Conservation (phyloP, 2,797 vertebrate genomes). For the Melanotaenia nigrans region DNA sequence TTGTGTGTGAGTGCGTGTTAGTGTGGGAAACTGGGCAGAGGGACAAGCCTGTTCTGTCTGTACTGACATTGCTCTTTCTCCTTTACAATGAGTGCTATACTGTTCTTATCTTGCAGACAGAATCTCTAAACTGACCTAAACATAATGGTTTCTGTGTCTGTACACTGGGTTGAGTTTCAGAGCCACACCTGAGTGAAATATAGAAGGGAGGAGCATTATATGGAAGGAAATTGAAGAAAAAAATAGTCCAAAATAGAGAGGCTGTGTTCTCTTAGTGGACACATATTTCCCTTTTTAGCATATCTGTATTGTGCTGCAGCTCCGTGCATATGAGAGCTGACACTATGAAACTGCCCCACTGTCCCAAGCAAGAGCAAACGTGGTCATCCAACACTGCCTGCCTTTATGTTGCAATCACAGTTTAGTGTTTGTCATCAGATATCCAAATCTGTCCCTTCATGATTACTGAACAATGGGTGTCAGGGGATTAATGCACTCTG, state of each 20-base stretch:
- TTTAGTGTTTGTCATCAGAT: slow-evolving; percentile 36
- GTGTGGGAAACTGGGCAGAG: slow-evolving; percentile 12
- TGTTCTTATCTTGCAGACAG: slow-evolving; percentile 20
- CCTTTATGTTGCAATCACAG: slow-evolving; percentile 27
- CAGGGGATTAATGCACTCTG: slow-evolving; percentile 25
- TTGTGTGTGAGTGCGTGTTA: slow-evolving; percentile 28
- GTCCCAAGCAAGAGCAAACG: slow-evolving; percentile 27
- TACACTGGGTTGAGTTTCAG: slow-evolving; percentile 48
- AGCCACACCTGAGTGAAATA: slow-evolving; percentile 53
- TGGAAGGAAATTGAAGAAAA: neutral
- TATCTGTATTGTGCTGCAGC: slow-evolving; percentile 2
- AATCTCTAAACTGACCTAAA: slow-evolving; percentile 20
- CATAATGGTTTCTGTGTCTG: slow-evolving; percentile 64
- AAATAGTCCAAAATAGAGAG: neutral
- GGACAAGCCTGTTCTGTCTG: neutral
- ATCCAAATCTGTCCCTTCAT: slow-evolving; percentile 17
- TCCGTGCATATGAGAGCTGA: slow-evolving; percentile 28
- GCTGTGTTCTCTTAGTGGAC: neutral
- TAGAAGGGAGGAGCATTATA: slow-evolving; percentile 26
- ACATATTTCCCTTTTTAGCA: neutral
- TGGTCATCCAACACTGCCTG: slow-evolving; percentile 1
- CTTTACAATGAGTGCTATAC: slow-evolving; percentile 22
- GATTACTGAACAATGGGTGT: slow-evolving; percentile 41
- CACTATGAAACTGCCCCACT: slow-evolving; percentile 31
- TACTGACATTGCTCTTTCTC: neutral